Evolutionary conservation across 2,113 vertebrate genomes (phyloP).

Genomic region (Cavia porcellus): DNA sequence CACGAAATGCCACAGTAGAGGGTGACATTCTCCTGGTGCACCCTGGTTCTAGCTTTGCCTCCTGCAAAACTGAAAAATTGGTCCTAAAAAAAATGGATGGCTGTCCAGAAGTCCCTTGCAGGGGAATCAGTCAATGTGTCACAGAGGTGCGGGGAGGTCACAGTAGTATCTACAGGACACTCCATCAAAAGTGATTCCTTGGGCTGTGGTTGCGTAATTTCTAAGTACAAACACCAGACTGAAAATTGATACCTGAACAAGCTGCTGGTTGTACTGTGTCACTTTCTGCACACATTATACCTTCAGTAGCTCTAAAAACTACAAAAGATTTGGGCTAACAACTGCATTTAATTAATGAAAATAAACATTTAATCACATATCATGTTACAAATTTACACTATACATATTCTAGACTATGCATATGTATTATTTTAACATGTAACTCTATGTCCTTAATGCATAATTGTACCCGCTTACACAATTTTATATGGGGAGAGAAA

Average conservation of each 20-base stretch:
- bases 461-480: neutral
- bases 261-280: too few relatives aligned
- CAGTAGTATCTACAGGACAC: neutral
- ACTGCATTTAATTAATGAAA: conserved; percentile 16
- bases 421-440: neutral
- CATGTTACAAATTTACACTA: neutral
- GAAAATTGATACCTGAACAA: neutral
- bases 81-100: neutral
- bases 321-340: conserved; percentile 6
- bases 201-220: neutral
- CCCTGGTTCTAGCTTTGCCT: neutral
- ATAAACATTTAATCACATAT: neutral
- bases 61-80: neutral
- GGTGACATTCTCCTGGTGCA: neutral
- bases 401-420: neutral
- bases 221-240: accelerated
- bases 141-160: neutral
- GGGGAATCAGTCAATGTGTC: neutral
- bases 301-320: neutral
- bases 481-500: neutral
- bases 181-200: neutral
- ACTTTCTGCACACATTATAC: neutral
- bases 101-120: neutral
- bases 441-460: neutral
- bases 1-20: neutral